These are phyloP conservation scores for Periophthalmodon schlosseri DNA, from an alignment of 2,113 vertebrate species.

Conservation along the genomic window DNA sequence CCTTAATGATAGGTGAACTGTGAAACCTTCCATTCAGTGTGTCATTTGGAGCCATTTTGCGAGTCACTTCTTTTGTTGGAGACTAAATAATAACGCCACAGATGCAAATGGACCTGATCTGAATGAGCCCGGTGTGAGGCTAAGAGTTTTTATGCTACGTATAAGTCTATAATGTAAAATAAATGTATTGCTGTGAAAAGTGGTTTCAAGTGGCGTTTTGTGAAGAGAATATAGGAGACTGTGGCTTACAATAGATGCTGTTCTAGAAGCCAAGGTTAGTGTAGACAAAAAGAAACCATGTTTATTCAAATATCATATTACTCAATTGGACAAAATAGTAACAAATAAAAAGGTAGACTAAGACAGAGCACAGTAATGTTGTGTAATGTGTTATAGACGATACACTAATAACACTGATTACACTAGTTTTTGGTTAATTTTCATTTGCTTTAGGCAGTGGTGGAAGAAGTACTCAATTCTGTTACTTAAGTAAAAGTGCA, in stretches of 20 bases:
- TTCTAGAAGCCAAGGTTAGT: neutral
- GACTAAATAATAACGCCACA: conserved; percentile 48
- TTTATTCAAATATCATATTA: neutral
- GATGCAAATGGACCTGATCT: conserved; percentile 36
- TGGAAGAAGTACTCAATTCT: too few species aligned
- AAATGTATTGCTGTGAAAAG: neutral
- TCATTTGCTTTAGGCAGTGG: too few species aligned
- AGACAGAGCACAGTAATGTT: too few species aligned
- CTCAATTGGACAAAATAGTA: too few species aligned
- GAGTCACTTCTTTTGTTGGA: conserved; percentile 52
- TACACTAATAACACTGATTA: too few species aligned
- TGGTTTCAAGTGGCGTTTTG: neutral
- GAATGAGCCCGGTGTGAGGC: conserved; percentile 17
- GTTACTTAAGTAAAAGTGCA: too few species aligned
- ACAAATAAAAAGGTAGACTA: too few species aligned
- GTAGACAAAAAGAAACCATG: neutral
- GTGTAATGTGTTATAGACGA: too few species aligned
- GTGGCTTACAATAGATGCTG: neutral
- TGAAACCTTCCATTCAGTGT: conserved; percentile 57
- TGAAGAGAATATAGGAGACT: neutral
- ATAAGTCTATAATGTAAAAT: neutral
- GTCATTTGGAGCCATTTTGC: conserved; percentile 56
- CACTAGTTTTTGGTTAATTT: too few species aligned
- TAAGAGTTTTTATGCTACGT: conserved; percentile 7
- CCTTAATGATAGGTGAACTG: conserved; percentile 66